phyloP scores from a whole-genome alignment of 2,888 invertebrate genomes.

The Monopis laevigella region DNA sequence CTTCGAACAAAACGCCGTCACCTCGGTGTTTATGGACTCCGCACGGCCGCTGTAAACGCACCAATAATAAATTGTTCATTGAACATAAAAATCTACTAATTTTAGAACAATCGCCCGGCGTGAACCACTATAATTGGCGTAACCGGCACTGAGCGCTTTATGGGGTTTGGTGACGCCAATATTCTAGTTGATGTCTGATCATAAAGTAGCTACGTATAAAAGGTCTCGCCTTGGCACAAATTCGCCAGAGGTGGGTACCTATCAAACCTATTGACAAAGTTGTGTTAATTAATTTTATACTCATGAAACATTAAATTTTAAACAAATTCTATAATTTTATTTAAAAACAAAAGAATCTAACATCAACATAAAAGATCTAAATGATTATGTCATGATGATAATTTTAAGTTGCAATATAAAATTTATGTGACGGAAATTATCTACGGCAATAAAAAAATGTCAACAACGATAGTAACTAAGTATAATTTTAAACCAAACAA shows the following conservation, averaged over 20 bases:
- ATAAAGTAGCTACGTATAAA: constrained; percentile 19
- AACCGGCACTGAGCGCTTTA: constrained; percentile 25
- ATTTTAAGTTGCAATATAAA: no score
- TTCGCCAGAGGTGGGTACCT: constrained; percentile 15
- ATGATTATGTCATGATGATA: no score
- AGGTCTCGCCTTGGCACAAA: constrained; percentile 40
- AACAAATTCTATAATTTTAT: no score
- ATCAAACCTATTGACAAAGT: constrained; percentile 28
- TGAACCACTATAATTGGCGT: constrained; percentile 36
- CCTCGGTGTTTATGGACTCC: constrained; percentile 47
- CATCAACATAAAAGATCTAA: no score
- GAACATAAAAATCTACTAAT: constrained; percentile 24
- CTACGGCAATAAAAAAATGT: no score
- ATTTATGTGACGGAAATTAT: no score
- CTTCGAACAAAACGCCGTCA: constrained; percentile 58
- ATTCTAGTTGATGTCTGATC: constrained; percentile 26
- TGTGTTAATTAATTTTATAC: constrained; percentile 38
- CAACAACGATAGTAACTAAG: no score
- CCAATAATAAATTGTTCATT: constrained; percentile 41
- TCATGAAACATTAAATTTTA: background rate
- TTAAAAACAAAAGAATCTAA: no score
- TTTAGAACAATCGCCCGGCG: constrained; percentile 31
- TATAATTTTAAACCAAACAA: no score
- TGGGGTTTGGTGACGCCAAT: constrained; percentile 34
- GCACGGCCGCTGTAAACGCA: constrained; percentile 29